Conservation (phyloP, 2,113 vertebrate species). For the Haemorhous mexicanus region DNA sequence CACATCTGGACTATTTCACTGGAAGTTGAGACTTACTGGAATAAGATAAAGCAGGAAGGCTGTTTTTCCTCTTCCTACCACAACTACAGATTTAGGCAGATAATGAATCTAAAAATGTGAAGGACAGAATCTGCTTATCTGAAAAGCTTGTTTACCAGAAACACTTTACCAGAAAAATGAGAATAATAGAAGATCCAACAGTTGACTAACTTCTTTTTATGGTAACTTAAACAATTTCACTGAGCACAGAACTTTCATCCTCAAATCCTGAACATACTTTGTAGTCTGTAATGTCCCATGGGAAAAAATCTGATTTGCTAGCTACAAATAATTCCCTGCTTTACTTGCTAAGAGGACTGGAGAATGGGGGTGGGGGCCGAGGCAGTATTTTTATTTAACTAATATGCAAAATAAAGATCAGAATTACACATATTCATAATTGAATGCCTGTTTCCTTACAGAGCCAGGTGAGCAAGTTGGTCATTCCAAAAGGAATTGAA, state of each 20-base stretch:
- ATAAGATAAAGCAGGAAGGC: neutral
- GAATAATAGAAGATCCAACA: neutral
- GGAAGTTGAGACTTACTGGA: neutral
- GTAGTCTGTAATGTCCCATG: neutral
- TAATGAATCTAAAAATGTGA: neutral
- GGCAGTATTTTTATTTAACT: neutral
- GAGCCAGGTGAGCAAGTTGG: neutral
- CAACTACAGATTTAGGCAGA: neutral
- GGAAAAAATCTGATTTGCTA: neutral
- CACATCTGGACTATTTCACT: neutral
- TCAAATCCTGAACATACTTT: neutral
- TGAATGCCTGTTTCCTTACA: neutral
- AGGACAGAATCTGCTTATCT: neutral
- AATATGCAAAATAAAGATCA: neutral
- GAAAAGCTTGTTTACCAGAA: neutral
- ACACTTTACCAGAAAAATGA: neutral
- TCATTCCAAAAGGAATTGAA: neutral
- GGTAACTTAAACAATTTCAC: neutral
- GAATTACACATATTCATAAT: neutral
- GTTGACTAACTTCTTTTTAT: neutral
- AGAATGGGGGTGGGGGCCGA: neutral
- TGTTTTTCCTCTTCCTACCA: neutral
- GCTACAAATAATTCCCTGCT: neutral
- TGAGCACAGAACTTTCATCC: neutral
- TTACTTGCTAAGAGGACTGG: neutral